Evolutionary conservation across 2,888 invertebrate species (phyloP).

Genomic region (Brachypalpus laphriformis): DNA sequence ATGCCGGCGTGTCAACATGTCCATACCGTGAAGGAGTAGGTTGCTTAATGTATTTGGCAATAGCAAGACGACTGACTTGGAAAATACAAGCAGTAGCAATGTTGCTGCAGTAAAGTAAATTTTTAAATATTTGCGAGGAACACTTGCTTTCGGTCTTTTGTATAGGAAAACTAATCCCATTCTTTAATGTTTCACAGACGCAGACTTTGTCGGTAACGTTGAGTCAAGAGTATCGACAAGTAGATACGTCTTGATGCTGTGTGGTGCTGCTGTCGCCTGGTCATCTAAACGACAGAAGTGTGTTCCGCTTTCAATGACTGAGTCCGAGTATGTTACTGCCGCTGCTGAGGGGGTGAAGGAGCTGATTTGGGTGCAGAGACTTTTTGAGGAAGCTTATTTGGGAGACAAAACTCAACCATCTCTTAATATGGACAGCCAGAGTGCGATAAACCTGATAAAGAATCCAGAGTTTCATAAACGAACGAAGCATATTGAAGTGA

Average conservation of each 20-base stretch:
- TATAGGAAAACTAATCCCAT: not conserved
- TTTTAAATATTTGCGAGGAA: too few relatives aligned
- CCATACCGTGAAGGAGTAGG: too few relatives aligned
- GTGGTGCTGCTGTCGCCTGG: conserved; percentile 34
- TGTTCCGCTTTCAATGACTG: conserved; percentile 76
- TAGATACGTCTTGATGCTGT: conserved; percentile 37
- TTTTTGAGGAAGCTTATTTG: not conserved
- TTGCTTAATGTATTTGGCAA: too few relatives aligned
- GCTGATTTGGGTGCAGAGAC: not conserved
- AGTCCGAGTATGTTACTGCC: conserved; percentile 78
- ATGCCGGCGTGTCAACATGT: too few relatives aligned
- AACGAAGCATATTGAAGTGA: not conserved
- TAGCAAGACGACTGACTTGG: too few relatives aligned
- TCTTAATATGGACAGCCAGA: not conserved
- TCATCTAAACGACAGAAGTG: conserved; percentile 41
- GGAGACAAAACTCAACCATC: not conserved
- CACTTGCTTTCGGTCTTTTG: too few relatives aligned
- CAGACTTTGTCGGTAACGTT: conserved; percentile 43
- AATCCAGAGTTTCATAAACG: not conserved
- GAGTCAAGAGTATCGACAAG: conserved; percentile 11
- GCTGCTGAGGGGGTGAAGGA: conserved; percentile 54
- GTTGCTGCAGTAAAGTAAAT: too few relatives aligned
- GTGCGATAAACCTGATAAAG: not conserved
- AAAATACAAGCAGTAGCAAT: too few relatives aligned
- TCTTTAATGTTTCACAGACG: conserved; percentile 37